Conservation (phyloP, 2,888 invertebrate species). For the Meiosimyza platycephala region DNA sequence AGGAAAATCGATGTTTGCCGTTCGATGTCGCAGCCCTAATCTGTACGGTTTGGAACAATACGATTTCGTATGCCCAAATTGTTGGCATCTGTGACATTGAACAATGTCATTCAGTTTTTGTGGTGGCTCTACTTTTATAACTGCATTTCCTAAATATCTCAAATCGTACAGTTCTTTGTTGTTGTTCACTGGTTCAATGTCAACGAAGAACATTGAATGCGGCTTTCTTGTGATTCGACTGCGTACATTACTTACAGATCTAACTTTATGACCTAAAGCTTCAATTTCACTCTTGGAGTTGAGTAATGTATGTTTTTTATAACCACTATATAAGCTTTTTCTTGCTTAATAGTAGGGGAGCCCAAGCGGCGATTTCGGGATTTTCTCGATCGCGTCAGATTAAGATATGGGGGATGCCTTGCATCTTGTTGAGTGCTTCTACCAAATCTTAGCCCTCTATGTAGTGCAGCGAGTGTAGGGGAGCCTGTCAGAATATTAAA, state of each 20-base stretch:
- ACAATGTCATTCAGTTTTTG: background rate
- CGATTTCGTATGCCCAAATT: constrained; percentile 12
- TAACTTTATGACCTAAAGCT: constrained; percentile 33
- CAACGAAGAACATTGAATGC: background rate
- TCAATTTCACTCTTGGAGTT: constrained; percentile 25
- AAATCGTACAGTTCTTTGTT: too few species aligned
- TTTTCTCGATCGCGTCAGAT: too few species aligned
- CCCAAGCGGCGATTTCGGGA: too few species aligned
- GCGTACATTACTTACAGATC: constrained; percentile 15
- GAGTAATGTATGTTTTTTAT: constrained; percentile 34
- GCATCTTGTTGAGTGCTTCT: too few species aligned
- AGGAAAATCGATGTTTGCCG: too few species aligned
- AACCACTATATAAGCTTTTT: constrained; percentile 36
- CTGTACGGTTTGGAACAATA: background rate
- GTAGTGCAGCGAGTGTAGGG: too few species aligned
- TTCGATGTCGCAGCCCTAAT: too few species aligned
- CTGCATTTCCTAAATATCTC: too few species aligned
- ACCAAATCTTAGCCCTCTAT: too few species aligned
- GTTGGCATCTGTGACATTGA: too few species aligned
- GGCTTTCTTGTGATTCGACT: background rate
- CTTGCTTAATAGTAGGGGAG: constrained; percentile 35
- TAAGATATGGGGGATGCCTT: too few species aligned
- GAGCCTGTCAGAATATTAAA: too few species aligned
- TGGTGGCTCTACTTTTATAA: background rate
- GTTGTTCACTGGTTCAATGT: background rate